These are phyloP conservation scores for Pseudanteris insignis DNA, from an alignment of 2,888 invertebrate species.

Conservation along the genomic window DNA sequence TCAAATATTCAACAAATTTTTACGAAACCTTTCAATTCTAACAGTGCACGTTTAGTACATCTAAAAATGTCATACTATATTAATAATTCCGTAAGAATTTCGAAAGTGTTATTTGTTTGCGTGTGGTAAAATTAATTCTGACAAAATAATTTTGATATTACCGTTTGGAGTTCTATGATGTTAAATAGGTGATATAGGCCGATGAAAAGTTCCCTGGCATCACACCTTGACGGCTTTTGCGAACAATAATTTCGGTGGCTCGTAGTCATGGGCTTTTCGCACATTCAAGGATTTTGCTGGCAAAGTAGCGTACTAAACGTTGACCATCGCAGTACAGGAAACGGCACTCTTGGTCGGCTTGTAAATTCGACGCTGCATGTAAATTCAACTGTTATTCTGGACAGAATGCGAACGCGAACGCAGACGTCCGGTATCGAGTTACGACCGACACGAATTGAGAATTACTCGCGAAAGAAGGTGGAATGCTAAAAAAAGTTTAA, in stretches of 20 bases:
- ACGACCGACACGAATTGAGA: constrained; percentile 64
- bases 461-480: constrained; percentile 54
- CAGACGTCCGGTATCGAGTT: constrained; percentile 55
- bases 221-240: constrained; percentile 4
- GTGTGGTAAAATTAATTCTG: no score
- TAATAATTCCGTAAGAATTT: no score
- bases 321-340: constrained; percentile 58
- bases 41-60: no score
- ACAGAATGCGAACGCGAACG: constrained; percentile 52
- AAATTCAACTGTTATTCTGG: constrained; percentile 62
- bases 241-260: constrained; percentile 36
- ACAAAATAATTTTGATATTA: no score
- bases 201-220: no score
- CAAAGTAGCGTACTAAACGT: constrained; percentile 41
- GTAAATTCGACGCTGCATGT: constrained; percentile 61
- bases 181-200: no score
- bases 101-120: no score
- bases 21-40: no score
- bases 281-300: constrained; percentile 51
- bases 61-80: no score
- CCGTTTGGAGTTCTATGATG: no score
- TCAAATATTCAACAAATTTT: no score
- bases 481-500: constrained; percentile 46
- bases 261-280: constrained; percentile 49
- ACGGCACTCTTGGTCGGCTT: constrained; percentile 63